Evolutionary conservation across 1,140 invertebrate genomes (phyloP).

Genomic region (Cotesia typhae): DNA sequence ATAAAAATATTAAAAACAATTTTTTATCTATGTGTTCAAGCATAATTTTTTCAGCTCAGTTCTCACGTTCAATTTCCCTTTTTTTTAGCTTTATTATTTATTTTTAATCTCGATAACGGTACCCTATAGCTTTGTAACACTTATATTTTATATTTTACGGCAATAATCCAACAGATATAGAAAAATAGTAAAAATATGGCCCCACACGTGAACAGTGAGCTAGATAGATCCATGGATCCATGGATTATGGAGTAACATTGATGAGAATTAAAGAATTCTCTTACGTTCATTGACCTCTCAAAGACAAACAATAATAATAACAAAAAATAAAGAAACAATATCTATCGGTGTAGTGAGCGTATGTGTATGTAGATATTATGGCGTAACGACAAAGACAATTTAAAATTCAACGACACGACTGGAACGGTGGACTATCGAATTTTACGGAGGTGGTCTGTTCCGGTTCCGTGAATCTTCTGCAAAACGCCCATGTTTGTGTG

Average conservation of each 20-base stretch:
- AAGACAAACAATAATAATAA: too few species aligned
- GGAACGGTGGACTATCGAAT: conserved; percentile 15
- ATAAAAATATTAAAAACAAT: too few species aligned
- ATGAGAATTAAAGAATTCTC: too few species aligned
- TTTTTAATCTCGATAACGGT: conserved; percentile 15
- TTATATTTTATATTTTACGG: neutral
- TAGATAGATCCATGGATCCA: too few species aligned
- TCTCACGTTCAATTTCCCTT: conserved; percentile 16
- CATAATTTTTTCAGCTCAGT: neutral
- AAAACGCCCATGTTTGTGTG: neutral
- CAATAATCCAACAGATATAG: neutral
- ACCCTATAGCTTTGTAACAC: neutral
- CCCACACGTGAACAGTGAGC: neutral
- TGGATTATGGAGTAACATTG: too few species aligned
- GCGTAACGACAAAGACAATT: conserved; percentile 12
- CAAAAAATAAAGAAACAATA: neutral
- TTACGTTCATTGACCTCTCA: neutral
- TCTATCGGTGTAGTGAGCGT: neutral
- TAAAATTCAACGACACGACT: conserved; percentile 1
- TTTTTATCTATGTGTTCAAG: too few species aligned
- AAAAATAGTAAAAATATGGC: neutral
- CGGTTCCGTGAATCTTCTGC: conserved; percentile 9
- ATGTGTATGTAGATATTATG: neutral
- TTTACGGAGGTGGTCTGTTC: conserved; percentile 9
- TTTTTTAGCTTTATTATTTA: neutral